Conservation (phyloP, 2,888 invertebrate genomes). For the Xylota segnis region DNA sequence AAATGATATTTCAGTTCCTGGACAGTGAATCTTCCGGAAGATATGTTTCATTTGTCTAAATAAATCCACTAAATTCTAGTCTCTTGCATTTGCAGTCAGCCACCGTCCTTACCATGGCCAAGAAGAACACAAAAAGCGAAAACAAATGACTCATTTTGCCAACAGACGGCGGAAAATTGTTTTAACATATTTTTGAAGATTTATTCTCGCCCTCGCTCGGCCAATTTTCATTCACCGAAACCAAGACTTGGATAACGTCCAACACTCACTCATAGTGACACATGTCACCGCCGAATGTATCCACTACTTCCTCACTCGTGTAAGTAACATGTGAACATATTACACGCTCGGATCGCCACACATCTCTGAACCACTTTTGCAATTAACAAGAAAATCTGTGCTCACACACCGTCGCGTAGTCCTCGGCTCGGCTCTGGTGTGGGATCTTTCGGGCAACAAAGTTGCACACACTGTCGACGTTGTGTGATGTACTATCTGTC, state of each 20-base stretch:
- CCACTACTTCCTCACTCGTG: conserved; percentile 32
- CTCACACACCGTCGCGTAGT: not conserved
- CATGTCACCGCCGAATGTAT: conserved; percentile 47
- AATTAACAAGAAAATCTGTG: conserved; percentile 49
- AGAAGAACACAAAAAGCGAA: not conserved
- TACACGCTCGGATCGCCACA: conserved; percentile 33
- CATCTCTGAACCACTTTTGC: conserved; percentile 44
- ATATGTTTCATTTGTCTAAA: too few relatives aligned
- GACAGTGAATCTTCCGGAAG: too few relatives aligned
- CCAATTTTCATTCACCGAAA: conserved; percentile 44
- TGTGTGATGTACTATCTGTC: conserved; percentile 50
- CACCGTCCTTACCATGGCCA: conserved; percentile 15
- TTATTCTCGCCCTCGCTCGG: conserved; percentile 4
- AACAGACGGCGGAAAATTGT: conserved; percentile 47
- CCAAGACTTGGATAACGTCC: conserved; percentile 49
- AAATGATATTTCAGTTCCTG: too few relatives aligned
- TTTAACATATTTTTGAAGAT: conserved; percentile 14
- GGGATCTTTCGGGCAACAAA: conserved; percentile 48
- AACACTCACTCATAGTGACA: conserved; percentile 61
- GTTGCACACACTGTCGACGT: conserved; percentile 28
- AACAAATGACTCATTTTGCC: conserved; percentile 48
- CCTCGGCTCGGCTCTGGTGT: too few relatives aligned
- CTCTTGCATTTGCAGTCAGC: not conserved
- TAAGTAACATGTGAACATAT: conserved; percentile 47
- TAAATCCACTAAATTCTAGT: too few relatives aligned